Percentiles rank a stretch among this genome's conserved stretches.
Conservation (phyloP, 2,797 vertebrate species). For the Coracias cyanogaster region DNA sequence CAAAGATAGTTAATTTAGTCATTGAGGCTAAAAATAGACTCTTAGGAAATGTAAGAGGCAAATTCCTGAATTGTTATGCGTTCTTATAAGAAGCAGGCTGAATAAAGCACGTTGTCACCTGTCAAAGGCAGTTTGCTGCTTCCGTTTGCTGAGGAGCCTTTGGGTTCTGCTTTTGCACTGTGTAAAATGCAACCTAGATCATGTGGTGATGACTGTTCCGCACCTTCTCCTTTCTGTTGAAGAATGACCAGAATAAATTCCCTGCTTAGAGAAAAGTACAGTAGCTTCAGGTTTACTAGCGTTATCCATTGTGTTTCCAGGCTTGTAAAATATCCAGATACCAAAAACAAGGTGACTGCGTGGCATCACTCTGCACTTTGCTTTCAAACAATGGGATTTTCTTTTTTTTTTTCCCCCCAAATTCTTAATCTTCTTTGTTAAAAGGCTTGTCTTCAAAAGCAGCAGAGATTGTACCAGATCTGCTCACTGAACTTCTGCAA, state of each 20-base stretch:
- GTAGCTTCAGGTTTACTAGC: background rate
- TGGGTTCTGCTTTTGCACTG: background rate
- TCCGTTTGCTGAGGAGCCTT: background rate
- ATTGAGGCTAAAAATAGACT: slow-evolving; percentile 5
- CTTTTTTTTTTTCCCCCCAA: too few species aligned
- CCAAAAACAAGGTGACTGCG: background rate
- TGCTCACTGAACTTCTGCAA: background rate
- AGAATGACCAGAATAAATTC: background rate
- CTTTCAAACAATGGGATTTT: background rate
- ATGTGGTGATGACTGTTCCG: background rate
- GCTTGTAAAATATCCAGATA: background rate
- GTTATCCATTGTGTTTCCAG: background rate
- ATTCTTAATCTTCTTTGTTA: background rate
- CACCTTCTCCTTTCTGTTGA: background rate
- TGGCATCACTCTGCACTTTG: background rate
- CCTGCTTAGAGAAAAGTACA: background rate
- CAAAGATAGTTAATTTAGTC: background rate
- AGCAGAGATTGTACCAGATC: background rate
- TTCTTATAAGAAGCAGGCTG: background rate
- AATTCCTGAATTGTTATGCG: background rate
- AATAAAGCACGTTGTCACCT: background rate
- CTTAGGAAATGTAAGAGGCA: background rate
- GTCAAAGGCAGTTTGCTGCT: slow-evolving; percentile 40
- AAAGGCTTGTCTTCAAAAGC: background rate
- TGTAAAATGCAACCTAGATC: background rate